These are phyloP conservation scores for Apocheima hispidaria DNA, from an alignment of 2,888 invertebrate genomes.

Conservation along the genomic window DNA sequence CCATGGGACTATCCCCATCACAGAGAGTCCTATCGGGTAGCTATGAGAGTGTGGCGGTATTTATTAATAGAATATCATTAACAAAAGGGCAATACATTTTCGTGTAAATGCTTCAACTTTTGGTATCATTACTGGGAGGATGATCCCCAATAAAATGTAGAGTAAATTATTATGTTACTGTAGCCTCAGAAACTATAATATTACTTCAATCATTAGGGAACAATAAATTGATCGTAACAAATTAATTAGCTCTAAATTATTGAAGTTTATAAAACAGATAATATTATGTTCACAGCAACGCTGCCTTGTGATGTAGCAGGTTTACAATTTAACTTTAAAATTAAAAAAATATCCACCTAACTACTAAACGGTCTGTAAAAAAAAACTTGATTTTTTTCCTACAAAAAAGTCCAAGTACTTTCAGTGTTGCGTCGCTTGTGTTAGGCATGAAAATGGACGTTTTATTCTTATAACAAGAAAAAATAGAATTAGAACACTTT, in stretches of 20 bases:
- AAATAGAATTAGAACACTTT: conserved; percentile 1
- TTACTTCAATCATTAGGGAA: neutral
- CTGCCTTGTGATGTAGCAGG: neutral
- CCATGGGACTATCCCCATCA: neutral
- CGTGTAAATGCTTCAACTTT: conserved; percentile 70
- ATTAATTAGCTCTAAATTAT: neutral
- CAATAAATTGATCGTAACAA: neutral
- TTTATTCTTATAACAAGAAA: neutral
- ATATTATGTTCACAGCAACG: neutral
- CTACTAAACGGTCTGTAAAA: neutral
- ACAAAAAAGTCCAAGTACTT: neutral
- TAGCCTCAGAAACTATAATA: neutral
- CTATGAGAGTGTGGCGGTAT: neutral
- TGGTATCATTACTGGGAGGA: conserved; percentile 54
- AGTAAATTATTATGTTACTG: neutral
- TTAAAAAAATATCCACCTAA: neutral
- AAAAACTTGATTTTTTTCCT: neutral
- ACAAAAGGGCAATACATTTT: conserved; percentile 26
- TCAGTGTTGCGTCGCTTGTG: neutral
- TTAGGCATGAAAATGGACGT: conserved; percentile 2
- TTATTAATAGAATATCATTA: neutral
- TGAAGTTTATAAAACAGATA: neutral
- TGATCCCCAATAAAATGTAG: neutral
- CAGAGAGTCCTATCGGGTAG: neutral
- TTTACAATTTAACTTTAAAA: neutral